Conservation (phyloP, 2,888 invertebrate genomes). For the Trissolcus japonicus region DNA sequence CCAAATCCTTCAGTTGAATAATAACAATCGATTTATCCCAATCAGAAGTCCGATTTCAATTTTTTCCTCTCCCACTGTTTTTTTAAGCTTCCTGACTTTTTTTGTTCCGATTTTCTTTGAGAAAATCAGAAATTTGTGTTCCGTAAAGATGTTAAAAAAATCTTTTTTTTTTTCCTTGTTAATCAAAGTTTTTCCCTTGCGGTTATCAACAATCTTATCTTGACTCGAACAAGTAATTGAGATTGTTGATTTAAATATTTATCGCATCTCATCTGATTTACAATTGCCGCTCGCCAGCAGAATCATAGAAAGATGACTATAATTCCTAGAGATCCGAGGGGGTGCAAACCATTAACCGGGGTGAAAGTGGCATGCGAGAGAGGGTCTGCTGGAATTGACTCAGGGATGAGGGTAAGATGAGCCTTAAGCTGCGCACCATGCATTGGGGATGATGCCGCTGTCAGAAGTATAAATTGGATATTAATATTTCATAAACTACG, state of each 20-base stretch:
- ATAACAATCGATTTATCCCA: no score
- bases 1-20: neutral
- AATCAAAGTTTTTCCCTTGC: no score
- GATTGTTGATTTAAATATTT: slow-evolving; percentile 21
- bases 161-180: no score
- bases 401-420: neutral
- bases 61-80: no score
- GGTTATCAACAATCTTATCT: no score
- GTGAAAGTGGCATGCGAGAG: slow-evolving; percentile 37
- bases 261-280: slow-evolving; percentile 21
- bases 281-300: neutral
- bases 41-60: no score
- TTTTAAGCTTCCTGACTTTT: no score
- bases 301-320: slow-evolving; percentile 41
- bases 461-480: slow-evolving; percentile 71
- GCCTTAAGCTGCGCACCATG: slow-evolving; percentile 33
- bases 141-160: no score
- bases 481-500: slow-evolving; percentile 70
- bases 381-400: slow-evolving; percentile 17
- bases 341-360: slow-evolving; percentile 44
- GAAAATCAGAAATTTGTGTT: no score
- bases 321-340: slow-evolving; percentile 29
- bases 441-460: slow-evolving; percentile 61
- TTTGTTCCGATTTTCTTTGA: no score
- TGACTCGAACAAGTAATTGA: neutral